phyloP scores from a whole-genome alignment of 2,888 invertebrate genomes.

The Trachelus tabidus region DNA sequence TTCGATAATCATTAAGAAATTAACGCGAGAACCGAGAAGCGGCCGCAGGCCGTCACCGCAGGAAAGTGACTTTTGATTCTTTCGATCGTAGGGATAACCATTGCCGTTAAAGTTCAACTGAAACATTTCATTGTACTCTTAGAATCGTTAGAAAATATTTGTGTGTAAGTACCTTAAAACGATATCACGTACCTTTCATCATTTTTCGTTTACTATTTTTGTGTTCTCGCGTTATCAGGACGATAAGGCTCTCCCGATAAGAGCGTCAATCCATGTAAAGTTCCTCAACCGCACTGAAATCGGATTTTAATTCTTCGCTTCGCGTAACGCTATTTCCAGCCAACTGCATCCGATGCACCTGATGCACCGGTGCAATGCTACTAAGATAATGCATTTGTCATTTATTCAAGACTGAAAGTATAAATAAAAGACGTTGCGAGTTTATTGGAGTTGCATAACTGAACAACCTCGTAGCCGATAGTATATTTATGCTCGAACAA shows the following conservation, averaged over 20 bases:
- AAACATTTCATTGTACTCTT: neutral
- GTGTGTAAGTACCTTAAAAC: neutral
- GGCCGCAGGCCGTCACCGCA: slow-evolving; percentile 49
- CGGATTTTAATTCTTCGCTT: neutral
- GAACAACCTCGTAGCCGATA: neutral
- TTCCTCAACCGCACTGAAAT: neutral
- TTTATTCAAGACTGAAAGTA: slow-evolving; percentile 43
- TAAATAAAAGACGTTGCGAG: slow-evolving; percentile 34
- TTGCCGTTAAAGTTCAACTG: neutral
- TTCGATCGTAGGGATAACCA: neutral
- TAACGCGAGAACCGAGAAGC: slow-evolving; percentile 51
- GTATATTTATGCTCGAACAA: neutral
- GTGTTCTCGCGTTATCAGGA: neutral
- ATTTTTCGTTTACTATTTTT: slow-evolving; percentile 7
- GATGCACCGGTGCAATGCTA: neutral
- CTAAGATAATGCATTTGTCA: slow-evolving; percentile 14
- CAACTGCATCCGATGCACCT: neutral
- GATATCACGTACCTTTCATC: slow-evolving; percentile 8
- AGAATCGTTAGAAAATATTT: neutral
- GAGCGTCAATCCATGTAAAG: neutral
- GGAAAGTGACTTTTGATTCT: slow-evolving; percentile 66
- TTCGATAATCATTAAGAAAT: slow-evolving; percentile 42
- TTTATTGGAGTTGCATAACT: neutral
- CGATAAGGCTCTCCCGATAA: neutral
- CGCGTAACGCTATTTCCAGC: neutral